These are phyloP conservation scores for Tenthredo amoena DNA, from an alignment of 2,888 invertebrate genomes.

Conservation along the genomic window DNA sequence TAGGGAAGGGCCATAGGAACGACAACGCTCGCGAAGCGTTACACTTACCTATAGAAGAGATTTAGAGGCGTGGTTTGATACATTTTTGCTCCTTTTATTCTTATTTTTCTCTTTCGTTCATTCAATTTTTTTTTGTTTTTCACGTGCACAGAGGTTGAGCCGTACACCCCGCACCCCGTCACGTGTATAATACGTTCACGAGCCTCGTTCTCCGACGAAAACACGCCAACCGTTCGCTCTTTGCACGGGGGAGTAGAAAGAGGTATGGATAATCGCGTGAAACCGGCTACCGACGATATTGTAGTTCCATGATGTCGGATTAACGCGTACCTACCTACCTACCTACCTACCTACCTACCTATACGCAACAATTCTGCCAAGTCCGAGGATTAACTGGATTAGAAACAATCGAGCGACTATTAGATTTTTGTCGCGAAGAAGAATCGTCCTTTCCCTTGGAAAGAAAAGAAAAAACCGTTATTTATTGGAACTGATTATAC, in stretches of 20 bases:
- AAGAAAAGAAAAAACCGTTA: neutral
- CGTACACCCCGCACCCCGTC: neutral
- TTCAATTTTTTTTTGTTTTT: neutral
- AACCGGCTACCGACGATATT: constrained; percentile 37
- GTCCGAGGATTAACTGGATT: neutral
- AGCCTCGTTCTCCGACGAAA: constrained; percentile 15
- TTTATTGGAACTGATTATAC: too few relatives aligned
- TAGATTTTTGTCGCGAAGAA: too few relatives aligned
- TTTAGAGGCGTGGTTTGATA: constrained; percentile 52
- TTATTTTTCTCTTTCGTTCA: neutral
- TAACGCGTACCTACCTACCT: neutral
- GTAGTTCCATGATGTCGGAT: constrained; percentile 25
- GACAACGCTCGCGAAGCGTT: constrained; percentile 30
- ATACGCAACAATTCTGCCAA: neutral
- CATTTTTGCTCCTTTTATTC: neutral
- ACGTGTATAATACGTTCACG: neutral
- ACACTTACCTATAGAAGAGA: constrained; percentile 51
- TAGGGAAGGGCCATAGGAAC: constrained; percentile 55
- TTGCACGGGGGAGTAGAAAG: constrained; percentile 1
- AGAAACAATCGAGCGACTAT: neutral
- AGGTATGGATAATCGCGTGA: constrained; percentile 24
- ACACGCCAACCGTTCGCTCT: constrained; percentile 31
- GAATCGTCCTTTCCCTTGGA: neutral
- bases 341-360: too few relatives aligned
- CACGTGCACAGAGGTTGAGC: neutral